phyloP scores from a whole-genome alignment of 2,888 invertebrate species.

The Tetropium fuscum region DNA sequence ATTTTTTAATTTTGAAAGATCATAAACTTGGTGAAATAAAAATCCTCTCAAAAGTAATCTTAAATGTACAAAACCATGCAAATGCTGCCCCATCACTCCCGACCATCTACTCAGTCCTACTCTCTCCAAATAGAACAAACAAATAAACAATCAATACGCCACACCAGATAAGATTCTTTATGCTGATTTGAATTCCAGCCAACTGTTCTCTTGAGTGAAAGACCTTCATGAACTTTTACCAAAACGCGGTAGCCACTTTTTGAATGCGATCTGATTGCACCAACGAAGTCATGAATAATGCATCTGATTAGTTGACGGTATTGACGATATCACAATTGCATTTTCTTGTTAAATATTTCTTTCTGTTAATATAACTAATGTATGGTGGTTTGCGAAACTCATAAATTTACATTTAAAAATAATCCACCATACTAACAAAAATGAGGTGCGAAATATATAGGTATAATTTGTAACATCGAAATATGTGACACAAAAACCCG shows the following conservation, averaged over 20 bases:
- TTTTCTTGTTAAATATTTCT: too few relatives aligned
- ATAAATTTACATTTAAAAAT: too few relatives aligned
- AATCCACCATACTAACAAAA: too few relatives aligned
- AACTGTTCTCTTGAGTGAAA: slow-evolving; percentile 12
- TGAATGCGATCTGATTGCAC: slow-evolving; percentile 17
- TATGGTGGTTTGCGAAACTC: too few relatives aligned
- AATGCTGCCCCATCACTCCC: neutral
- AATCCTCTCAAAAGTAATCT: too few relatives aligned
- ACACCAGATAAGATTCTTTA: neutral
- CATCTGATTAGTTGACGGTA: slow-evolving; percentile 13
- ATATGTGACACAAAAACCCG: too few relatives aligned
- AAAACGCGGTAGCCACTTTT: too few relatives aligned
- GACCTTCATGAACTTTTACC: slow-evolving; percentile 3
- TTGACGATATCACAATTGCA: too few relatives aligned
- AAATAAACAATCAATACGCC: slow-evolving; percentile 11
- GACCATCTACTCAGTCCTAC: neutral
- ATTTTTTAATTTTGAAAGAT: too few relatives aligned
- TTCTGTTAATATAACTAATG: too few relatives aligned
- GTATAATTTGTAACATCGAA: neutral
- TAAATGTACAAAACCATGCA: too few relatives aligned
- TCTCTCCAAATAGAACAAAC: neutral
- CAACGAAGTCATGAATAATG: slow-evolving; percentile 14
- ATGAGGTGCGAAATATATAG: neutral
- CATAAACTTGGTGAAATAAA: too few relatives aligned
- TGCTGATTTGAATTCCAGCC: slow-evolving; percentile 7